Evolutionary conservation across 2,888 invertebrate species (phyloP), one percentile per base, ranked within the genome.

Genomic region (Clusia tigrina): DNA sequence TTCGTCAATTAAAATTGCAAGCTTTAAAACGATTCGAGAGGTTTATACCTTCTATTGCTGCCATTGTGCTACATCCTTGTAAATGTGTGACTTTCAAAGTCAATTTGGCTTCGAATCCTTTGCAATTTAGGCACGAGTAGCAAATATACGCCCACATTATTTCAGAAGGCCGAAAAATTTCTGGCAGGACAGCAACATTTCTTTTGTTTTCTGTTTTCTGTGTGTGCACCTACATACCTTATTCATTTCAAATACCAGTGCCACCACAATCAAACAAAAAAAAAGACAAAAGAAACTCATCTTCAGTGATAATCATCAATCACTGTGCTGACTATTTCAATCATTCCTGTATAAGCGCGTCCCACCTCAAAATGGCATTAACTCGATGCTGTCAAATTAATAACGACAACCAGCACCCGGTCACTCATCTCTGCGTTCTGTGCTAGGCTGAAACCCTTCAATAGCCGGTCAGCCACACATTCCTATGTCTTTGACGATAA

Each of bases 331-430:
- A 38, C 60, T 38, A n/a, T 22, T 48, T 18, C 48, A 18, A 22
- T 48, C 20, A 48, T 20, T 48, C 18, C 15, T 22, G 48, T 2
- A 18, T 15, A 48, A 20, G 22, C 20, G 48, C 48, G 9, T 48
- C 48, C 22, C 42, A n/a, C 22, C 48, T 22, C 22, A 18, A 48
- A 48, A 48, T 48, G 48, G 48, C 48, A 48, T 68, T 71, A 73
- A 73, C 71, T 79, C 77, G 79, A 79, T 76, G 78, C 71, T 74
- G 76, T 77, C 77, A 78, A 77, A 78, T 79, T 78, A 76, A 78
- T 78, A 79, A 76, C 76, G 74, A 76, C 69, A 67, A 63, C 58
- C 58, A 58, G 60, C 63, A 67, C 59, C 63, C 64, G 63, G 53
- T 58, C 25, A 48, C 26, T 17, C 17, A 48, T 22, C 18, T 32